Base-by-base conservation (phyloP, 2,888 invertebrate species). In the Bellardia pandia region DNA sequence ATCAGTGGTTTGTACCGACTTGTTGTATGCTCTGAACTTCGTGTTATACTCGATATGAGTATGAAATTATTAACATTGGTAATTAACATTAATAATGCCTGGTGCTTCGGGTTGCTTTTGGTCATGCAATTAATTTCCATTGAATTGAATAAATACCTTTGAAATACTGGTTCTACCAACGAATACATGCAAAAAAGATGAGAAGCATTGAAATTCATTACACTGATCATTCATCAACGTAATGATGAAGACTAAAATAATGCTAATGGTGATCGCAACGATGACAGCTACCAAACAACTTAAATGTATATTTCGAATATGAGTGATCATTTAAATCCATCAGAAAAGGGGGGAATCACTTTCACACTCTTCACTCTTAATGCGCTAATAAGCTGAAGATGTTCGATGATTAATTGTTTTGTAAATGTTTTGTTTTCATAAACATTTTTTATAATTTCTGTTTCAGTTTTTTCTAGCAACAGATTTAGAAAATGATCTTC, bases 391-490 rank as follows among this genome's bases (percentile, higher is more conserved):
- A 16, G 62, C 51, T 71, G 40, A 71, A 86, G 51, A 86, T 74
- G 88, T 89, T 83, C 86, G 89, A 92, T 92, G 92, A 92, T 92
- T 91, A 91, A 92, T 92, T 89, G 91, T 85, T 89, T 80, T 88
- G 90, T 90, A 90, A 92, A 92, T 91, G 92, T 92, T 83, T 92
- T 91, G 89, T 91, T 92, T 91, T 91, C 91, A 92, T 92, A 92
- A 92, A 92, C 91, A 90, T 85, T 51, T 64, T 60, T 53, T 66
- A 23, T 66, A 14, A 30, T 0, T 23, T 13, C 68, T 78, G 37
- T 56, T 62, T 53, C 23, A 14, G 51, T 40, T 48, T 75, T 51
- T 64, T 7, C 2, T 23, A 9, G 45, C 6, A 23, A 40, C 14
- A 3, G 45, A 11, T 23, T 42, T 16, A 16, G 33, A 45, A 75